Evolutionary conservation across 2,888 invertebrate species (phyloP), one percentile per base, ranked within the genome.

Genomic region (Hedychridium roseum): DNA sequence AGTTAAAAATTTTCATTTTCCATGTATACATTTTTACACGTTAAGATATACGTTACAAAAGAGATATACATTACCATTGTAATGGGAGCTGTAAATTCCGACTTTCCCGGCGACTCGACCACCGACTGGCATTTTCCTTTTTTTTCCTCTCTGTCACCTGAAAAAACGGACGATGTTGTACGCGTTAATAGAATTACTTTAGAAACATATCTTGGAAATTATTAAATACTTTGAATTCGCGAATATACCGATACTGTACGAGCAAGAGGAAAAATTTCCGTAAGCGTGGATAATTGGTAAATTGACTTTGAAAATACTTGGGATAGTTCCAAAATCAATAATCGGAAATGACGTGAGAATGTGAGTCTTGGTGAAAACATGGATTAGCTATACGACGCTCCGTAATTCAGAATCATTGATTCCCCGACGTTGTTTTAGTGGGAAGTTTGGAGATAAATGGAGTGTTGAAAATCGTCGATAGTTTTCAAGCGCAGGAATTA

Each of bases 41-140:
- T n/a, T n/a, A n/a, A n/a, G n/a, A n/a, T n/a, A n/a, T n/a, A n/a
- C n/a, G n/a, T n/a, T n/a, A n/a, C n/a, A n/a, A n/a, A n/a, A n/a
- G n/a, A n/a, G n/a, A 47, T 41, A 35, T 57, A 53, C 80, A 84
- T 83, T 80, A 89, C 90, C 88, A 80, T 88, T 87, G 79, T 85
- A 87, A 73, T 87, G 87, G 79, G 86, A 88, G 70, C 87, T 87
- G 79, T 88, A 87, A 64, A 88, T 88, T 50, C 90, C 90, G 78
- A 89, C 87, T 82, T 91, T 91, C 61, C 90, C 90, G 56, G 90
- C 89, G 57, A 90, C 89, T 64, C 90, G 83, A 54, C 89, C 90
- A 44, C 89, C 87, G 37, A 83, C 86, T 55, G 88, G 85, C 82
- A 83, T 83, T 43, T 63, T 64, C 52, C 39, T 56, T 31, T 50